Evolutionary conservation across 2,797 vertebrate genomes (phyloP).

Genomic region (Molossus molossus): DNA sequence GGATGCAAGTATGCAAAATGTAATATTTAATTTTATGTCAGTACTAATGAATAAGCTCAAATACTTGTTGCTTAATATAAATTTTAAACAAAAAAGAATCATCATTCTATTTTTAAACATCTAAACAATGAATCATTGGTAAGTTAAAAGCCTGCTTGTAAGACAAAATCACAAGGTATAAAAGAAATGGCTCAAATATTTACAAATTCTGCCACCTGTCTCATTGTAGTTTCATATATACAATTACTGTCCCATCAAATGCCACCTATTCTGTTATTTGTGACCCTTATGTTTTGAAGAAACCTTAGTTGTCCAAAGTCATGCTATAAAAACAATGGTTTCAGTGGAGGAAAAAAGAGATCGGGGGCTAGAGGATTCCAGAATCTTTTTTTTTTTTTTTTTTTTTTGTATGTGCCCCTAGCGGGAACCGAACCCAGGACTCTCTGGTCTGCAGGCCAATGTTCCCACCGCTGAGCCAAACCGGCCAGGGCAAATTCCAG

Average conservation of each 20-base stretch:
- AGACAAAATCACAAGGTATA: constrained; percentile 54
- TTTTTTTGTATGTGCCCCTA: too few species aligned
- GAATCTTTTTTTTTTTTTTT: not conserved
- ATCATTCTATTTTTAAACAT: not conserved
- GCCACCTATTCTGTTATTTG: constrained; percentile 47
- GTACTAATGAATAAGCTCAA: constrained; percentile 43
- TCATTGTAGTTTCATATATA: not conserved
- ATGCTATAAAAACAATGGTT: constrained; percentile 52
- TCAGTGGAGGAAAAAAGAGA: constrained; percentile 17
- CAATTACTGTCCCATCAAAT: constrained; percentile 46
- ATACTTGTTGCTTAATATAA: not conserved
- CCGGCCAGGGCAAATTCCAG: not conserved
- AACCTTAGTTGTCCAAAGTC: constrained; percentile 41
- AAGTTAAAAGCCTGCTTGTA: constrained; percentile 3
- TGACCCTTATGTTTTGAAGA: constrained; percentile 34
- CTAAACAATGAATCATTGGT: constrained; percentile 39
- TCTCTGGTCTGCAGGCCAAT: too few species aligned
- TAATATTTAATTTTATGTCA: not conserved
- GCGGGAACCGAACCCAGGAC: too few species aligned
- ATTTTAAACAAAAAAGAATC: constrained; percentile 56
- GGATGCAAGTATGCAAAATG: not conserved
- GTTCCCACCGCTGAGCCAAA: too few species aligned
- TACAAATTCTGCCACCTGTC: constrained; percentile 7
- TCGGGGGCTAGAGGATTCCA: constrained; percentile 14
- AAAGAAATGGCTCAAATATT: constrained; percentile 59